Conservation (phyloP, 2,797 vertebrate species). For the Holocentrus rufus region DNA sequence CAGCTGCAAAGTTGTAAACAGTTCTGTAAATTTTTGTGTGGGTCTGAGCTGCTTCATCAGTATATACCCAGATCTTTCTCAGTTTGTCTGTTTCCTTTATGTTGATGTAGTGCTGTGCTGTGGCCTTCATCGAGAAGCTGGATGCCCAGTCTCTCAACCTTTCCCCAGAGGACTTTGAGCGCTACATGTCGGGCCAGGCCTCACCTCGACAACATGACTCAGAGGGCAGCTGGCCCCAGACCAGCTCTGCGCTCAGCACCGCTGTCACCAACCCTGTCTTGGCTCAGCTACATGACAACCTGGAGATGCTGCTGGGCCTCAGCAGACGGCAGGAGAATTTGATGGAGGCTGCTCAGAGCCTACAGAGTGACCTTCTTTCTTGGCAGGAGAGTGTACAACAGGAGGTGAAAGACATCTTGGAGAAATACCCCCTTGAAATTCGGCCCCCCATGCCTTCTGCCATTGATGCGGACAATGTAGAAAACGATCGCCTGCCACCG, state of each 20-base stretch:
- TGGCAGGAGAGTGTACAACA: slow-evolving; percentile 88
- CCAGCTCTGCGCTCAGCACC: slow-evolving; percentile 46
- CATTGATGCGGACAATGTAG: slow-evolving; percentile 91
- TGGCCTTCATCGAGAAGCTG: slow-evolving; percentile 97
- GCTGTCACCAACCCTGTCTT: slow-evolving; percentile 67
- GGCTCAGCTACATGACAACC: slow-evolving; percentile 88
- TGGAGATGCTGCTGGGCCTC: slow-evolving; percentile 88
- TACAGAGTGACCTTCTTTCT: slow-evolving; percentile 89
- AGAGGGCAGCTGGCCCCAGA: slow-evolving; percentile 78
- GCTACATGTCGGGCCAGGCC: slow-evolving; percentile 94
- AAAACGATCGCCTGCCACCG: slow-evolving; percentile 91
- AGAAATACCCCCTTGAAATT: slow-evolving; percentile 91
- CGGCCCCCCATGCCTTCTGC: slow-evolving; percentile 83
- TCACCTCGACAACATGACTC: slow-evolving; percentile 87
- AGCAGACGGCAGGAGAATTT: slow-evolving; percentile 89
- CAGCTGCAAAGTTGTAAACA: too few species aligned
- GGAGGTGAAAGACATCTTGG: slow-evolving; percentile 89
- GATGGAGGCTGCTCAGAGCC: slow-evolving; percentile 84
- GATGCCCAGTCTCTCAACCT: slow-evolving; percentile 96
- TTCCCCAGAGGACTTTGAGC: slow-evolving; percentile 94
- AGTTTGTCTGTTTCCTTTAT: background rate
- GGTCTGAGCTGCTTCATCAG: too few species aligned
- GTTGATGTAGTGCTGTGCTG: slow-evolving; percentile 89
- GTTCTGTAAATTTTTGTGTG: too few species aligned
- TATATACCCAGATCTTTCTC: background rate